These are phyloP conservation scores for Drosophila fungiperda DNA, from an alignment of 2,888 invertebrate genomes.

Conservation along the genomic window DNA sequence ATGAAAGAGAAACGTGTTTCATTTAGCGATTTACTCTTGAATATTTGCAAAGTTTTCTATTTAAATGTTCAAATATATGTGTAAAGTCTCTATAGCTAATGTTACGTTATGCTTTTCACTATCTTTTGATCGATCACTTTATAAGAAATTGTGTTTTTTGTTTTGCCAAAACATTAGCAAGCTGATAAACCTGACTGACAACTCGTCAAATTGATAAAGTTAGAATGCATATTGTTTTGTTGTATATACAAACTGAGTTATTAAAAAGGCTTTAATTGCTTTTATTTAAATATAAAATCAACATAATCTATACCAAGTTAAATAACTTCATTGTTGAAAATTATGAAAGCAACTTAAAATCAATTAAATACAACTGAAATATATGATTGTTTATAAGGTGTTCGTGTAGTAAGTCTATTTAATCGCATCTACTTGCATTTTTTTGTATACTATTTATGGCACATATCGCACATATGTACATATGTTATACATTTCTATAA, in stretches of 20 bases:
- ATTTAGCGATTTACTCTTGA: constrained; percentile 50
- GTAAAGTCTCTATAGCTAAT: constrained; percentile 52
- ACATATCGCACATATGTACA: constrained; percentile 74
- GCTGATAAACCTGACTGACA: constrained; percentile 15
- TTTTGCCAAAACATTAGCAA: constrained; percentile 27
- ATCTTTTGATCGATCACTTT: constrained; percentile 73
- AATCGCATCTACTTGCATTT: constrained; percentile 2
- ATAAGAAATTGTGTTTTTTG: constrained; percentile 49
- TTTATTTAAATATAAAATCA: constrained; percentile 4
- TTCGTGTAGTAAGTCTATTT: not conserved
- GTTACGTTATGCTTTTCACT: constrained; percentile 64
- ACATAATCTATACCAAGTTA: constrained; percentile 72
- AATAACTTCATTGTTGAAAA: constrained; percentile 39
- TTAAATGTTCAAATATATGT: constrained; percentile 36
- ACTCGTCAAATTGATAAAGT: not conserved
- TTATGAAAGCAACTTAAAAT: not conserved
- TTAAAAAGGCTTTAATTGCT: not conserved
- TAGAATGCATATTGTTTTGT: constrained; percentile 1
- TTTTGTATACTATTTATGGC: constrained; percentile 57
- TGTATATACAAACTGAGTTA: constrained; percentile 13
- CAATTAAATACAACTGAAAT: constrained; percentile 10
- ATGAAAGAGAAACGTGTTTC: constrained; percentile 56
- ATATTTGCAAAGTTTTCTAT: constrained; percentile 46
- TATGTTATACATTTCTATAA: constrained; percentile 38
- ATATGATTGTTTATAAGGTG: constrained; percentile 24